phyloP scores from a whole-genome alignment of 1,140 invertebrate genomes.

The Panonychus citri region DNA sequence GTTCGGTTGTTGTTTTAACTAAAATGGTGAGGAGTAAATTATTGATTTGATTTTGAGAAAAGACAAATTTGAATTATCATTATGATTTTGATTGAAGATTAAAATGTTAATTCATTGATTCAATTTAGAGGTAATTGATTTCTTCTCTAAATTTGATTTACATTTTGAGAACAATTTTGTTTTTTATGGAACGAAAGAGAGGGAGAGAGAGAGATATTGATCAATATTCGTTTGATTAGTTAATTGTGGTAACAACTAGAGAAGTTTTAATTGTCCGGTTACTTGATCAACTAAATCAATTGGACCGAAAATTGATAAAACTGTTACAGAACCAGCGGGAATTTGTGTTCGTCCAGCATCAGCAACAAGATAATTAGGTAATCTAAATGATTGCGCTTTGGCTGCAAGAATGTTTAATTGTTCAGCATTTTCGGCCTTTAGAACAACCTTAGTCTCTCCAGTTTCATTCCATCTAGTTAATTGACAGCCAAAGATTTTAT shows the following conservation, averaged over 20 bases:
- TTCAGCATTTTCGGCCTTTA: conserved; percentile 30
- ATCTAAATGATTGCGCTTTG: conserved; percentile 24
- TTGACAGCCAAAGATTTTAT: conserved; percentile 25
- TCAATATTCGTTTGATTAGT: no score
- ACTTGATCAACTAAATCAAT: conserved; percentile 16
- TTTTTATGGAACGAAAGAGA: no score
- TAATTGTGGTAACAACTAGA: conserved; percentile 11
- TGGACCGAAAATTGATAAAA: conserved; percentile 16
- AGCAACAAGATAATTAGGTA: conserved; percentile 32
- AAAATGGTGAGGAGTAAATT: no score
- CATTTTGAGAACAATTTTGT: no score
- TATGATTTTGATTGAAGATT: no score
- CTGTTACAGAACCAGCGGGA: conserved; percentile 16
- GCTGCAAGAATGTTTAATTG: conserved; percentile 30
- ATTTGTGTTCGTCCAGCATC: conserved; percentile 39
- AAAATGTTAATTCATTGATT: no score
- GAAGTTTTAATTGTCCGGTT: conserved; percentile 15
- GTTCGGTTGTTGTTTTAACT: no score
- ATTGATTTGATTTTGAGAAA: no score
- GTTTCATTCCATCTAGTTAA: conserved; percentile 29
- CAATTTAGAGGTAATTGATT: no score
- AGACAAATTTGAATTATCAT: no score
- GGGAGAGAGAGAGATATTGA: no score
- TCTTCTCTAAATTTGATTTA: no score
- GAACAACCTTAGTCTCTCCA: conserved; percentile 36